phyloP scores from a whole-genome alignment of 2,113 vertebrate genomes.

The Hemicordylus capensis region DNA sequence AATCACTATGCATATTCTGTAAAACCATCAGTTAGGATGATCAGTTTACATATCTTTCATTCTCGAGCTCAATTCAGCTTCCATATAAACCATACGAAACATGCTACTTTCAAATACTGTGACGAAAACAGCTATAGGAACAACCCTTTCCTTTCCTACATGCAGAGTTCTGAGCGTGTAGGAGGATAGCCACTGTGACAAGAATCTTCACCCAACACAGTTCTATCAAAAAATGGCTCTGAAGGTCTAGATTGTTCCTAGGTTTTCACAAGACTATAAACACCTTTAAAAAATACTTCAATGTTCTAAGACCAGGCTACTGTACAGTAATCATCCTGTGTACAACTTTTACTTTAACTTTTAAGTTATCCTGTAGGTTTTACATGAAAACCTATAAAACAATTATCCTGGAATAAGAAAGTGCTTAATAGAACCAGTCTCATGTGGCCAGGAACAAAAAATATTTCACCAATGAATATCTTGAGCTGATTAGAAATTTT shows the following conservation, averaged over 20 bases:
- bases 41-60: slow-evolving; percentile 48
- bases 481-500: slow-evolving; percentile 40
- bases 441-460: not conserved
- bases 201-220: not conserved
- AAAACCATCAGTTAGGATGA: slow-evolving; percentile 66
- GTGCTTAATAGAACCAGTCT: slow-evolving; percentile 53
- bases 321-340: slow-evolving; percentile 50
- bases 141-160: not conserved
- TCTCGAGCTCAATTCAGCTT: slow-evolving; percentile 42
- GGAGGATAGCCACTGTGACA: not conserved
- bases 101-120: slow-evolving; percentile 68
- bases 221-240: not conserved
- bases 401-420: slow-evolving; percentile 55
- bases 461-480: not conserved
- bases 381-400: slow-evolving; percentile 55
- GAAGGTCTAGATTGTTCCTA: not conserved
- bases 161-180: not conserved
- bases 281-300: slow-evolving; percentile 39
- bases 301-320: slow-evolving; percentile 45
- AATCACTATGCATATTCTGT: slow-evolving; percentile 48
- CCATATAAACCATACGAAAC: slow-evolving; percentile 66
- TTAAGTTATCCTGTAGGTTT: slow-evolving; percentile 53
- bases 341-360: slow-evolving; percentile 61
- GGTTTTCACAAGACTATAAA: slow-evolving; percentile 44
- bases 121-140: slow-evolving; percentile 54